A percentile compares a stretch with the other conserved stretches of the same genome.
Evolutionary conservation across 2,113 vertebrate genomes (phyloP).

Genomic region (Pygoscelis adeliae): DNA sequence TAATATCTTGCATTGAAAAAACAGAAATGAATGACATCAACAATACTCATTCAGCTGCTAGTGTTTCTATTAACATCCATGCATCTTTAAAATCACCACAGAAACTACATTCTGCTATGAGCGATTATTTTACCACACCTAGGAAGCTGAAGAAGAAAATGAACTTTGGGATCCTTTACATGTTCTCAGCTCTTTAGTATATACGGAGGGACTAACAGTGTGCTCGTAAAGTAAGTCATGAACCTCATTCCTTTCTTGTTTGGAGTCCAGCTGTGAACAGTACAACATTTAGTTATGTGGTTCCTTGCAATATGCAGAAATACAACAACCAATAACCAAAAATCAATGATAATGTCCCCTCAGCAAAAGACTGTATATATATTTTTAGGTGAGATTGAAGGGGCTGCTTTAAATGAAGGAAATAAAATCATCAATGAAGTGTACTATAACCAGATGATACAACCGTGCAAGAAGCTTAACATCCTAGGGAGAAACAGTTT

Average conservation of each 20-base stretch:
- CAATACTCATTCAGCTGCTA: neutral
- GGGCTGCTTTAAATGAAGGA: neutral
- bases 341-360: neutral
- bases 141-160: neutral
- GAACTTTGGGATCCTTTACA: neutral
- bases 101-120: neutral
- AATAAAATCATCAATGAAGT: neutral
- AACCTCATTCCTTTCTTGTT: neutral
- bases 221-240: fast-evolving
- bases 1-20: neutral
- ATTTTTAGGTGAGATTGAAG: neutral
- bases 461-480: fast-evolving
- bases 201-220: neutral
- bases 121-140: neutral
- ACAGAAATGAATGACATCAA: neutral
- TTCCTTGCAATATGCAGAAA: neutral
- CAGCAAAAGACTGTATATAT: neutral
- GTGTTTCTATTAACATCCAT: neutral
- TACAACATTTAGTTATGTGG: neutral
- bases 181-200: neutral
- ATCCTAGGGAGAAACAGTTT: neutral
- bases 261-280: neutral
- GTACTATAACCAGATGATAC: neutral
- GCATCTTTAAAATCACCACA: neutral
- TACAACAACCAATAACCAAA: neutral